Conservation (phyloP, 2,113 vertebrate species). For the Alethe castanea region DNA sequence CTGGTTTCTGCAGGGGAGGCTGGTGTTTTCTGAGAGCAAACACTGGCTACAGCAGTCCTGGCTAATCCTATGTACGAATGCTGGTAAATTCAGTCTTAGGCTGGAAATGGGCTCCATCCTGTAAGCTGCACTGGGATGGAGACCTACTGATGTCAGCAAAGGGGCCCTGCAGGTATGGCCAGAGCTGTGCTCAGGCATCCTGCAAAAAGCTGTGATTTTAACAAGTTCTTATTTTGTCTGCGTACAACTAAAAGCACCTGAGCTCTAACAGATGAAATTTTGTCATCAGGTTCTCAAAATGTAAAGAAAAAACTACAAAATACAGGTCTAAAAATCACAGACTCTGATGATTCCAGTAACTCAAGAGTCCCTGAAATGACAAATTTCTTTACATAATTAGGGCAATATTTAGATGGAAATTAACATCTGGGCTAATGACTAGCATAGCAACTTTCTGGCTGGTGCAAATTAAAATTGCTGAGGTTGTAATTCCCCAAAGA, state of each 20-base stretch:
- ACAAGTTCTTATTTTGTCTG: neutral
- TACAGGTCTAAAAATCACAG: neutral
- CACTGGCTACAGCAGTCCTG: neutral
- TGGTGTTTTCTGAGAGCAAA: neutral
- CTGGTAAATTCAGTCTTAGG: neutral
- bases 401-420: constrained; percentile 54
- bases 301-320: neutral
- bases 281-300: neutral
- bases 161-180: neutral
- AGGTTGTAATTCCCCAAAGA: constrained; percentile 26
- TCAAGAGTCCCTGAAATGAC: neutral
- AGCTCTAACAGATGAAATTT: neutral
- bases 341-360: neutral
- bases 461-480: constrained; percentile 24
- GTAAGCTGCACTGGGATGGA: accelerated
- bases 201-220: neutral
- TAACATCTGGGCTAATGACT: constrained; percentile 42
- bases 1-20: neutral
- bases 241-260: neutral
- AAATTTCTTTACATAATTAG: neutral
- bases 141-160: neutral
- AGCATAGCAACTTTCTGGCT: constrained; percentile 12
- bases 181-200: neutral
- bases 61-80: neutral
- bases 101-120: neutral